A percentile compares a stretch with the other conserved stretches of the same genome.
Conservation (phyloP, 35 echinoderm and acorn worm species). For the Nesometra sesokonis region DNA sequence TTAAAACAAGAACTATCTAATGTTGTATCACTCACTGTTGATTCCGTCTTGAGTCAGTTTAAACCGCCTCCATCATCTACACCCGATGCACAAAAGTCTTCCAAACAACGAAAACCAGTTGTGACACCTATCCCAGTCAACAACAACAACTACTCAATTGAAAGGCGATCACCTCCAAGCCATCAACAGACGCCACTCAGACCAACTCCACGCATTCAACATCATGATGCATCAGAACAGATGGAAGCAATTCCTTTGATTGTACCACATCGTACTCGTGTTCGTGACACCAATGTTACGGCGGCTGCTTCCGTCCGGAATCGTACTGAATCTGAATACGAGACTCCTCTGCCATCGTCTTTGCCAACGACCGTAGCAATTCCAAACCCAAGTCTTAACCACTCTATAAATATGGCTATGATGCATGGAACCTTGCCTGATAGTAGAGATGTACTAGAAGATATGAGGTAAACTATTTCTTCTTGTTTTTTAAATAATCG, state of each 20-base stretch:
- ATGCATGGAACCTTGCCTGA: background rate
- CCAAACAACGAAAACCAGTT: background rate
- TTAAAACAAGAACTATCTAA: constrained; percentile 4
- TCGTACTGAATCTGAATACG: constrained; percentile 22
- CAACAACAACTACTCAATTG: background rate
- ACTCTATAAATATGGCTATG: constrained; percentile 22
- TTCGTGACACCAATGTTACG: constrained; percentile 14
- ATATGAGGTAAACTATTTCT: background rate
- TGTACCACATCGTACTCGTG: constrained; percentile 53
- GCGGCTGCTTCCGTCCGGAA: constrained; percentile 6
- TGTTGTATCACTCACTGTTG: constrained; percentile 1
- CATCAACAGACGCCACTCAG: background rate
- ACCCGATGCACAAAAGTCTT: background rate
- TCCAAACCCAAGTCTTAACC: constrained; percentile 91
- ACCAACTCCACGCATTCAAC: constrained; percentile 1
- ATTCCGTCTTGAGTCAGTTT: constrained; percentile 3
- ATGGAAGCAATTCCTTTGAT: constrained; percentile 88
- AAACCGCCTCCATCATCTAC: background rate
- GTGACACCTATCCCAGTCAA: background rate
- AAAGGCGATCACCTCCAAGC: background rate
- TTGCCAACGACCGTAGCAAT: constrained; percentile 91
- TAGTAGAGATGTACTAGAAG: background rate
- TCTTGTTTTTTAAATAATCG: background rate
- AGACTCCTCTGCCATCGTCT: constrained; percentile 29
- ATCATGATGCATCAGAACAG: constrained; percentile 35